Evolutionary conservation across 2,797 vertebrate species (phyloP), one percentile per base, ranked within the genome.

Genomic region (Cichlasoma orientale): DNA sequence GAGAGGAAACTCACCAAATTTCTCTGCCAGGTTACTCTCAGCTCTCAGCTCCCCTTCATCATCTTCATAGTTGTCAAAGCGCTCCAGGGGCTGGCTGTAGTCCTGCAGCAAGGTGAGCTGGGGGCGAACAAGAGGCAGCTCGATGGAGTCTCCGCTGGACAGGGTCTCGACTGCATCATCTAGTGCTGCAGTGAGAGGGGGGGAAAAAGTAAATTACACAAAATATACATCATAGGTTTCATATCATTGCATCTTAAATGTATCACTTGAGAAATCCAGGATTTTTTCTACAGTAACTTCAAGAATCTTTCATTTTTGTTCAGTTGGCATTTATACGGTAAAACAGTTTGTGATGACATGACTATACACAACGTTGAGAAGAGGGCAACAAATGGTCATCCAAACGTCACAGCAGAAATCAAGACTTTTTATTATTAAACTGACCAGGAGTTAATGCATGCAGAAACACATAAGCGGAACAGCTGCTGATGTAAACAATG

Each of bases 1-100:
- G 11, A 55, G 44, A 33, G 13, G 10, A 29, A 71, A 82, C 96
- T 89, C 88, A 99, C 98, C 96, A 0, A 98, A 99, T 82, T 96
- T 98, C 90, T 99, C 97, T 0, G 93, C 89, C 38, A 99, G 84
- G 0, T 95, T 97, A 91, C 96, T 98, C 78, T 99, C 98, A 0
- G 97, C 97, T 4, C 97, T 94, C 7, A 97, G 96, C 8, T 96
- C 97, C 13, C 94, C 92, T 10, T 93, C 90, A 0, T 95, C 95
- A 3, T 96, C 96, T 58, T 98, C 97, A 0, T 97, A 97, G 27
- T 95, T 91, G 0, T 95, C 93, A 3, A 96, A 96, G 0, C 95
- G 96, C 3, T 93, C 96, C 75, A 98, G 90, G 31, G 95, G 90
- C 71, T 94, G 96, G 52, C 90, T 92, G 69, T 96, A 93, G 8